Evolutionary conservation across 2,888 invertebrate genomes (phyloP).

Genomic region (Morinoia aosen): DNA sequence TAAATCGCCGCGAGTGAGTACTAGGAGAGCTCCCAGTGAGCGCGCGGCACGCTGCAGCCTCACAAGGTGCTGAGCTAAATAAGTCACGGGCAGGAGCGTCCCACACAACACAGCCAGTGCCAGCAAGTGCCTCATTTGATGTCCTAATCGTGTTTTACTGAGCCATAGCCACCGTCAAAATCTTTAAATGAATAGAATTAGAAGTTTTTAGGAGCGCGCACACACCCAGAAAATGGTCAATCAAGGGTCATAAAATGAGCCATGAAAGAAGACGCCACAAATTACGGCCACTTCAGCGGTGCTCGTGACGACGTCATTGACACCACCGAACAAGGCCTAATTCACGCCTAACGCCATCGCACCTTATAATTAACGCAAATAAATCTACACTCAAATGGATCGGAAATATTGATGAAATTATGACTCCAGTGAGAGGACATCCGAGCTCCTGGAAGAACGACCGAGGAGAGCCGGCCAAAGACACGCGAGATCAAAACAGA

Average conservation of each 20-base stretch:
- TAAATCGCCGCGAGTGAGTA: background rate
- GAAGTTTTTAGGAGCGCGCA: slow-evolving; percentile 30
- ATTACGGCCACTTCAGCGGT: slow-evolving; percentile 33
- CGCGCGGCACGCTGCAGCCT: background rate
- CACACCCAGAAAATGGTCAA: slow-evolving; percentile 47
- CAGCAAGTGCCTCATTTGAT: background rate
- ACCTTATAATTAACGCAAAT: slow-evolving; percentile 43
- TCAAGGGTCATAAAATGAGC: slow-evolving; percentile 49
- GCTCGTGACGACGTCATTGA: slow-evolving; percentile 41
- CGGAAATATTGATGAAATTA: slow-evolving; percentile 38
- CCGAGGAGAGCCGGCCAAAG: background rate
- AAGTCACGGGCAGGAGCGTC: background rate
- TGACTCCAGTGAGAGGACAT: background rate
- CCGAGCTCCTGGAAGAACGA: background rate
- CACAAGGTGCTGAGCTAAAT: background rate
- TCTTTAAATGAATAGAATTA: slow-evolving; percentile 44
- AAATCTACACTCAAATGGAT: slow-evolving; percentile 24
- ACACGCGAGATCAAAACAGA: background rate
- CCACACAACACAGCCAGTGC: slow-evolving; percentile 9
- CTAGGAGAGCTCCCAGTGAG: background rate
- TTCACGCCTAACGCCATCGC: slow-evolving; percentile 24
- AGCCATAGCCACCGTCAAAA: slow-evolving; percentile 35
- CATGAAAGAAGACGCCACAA: slow-evolving; percentile 51
- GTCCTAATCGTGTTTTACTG: slow-evolving; percentile 45
- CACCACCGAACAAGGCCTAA: slow-evolving; percentile 27